A percentile compares a stretch with the other conserved stretches of the same genome.
Evolutionary conservation across 2,113 vertebrate genomes (phyloP).

Genomic region (Melospiza georgiana): DNA sequence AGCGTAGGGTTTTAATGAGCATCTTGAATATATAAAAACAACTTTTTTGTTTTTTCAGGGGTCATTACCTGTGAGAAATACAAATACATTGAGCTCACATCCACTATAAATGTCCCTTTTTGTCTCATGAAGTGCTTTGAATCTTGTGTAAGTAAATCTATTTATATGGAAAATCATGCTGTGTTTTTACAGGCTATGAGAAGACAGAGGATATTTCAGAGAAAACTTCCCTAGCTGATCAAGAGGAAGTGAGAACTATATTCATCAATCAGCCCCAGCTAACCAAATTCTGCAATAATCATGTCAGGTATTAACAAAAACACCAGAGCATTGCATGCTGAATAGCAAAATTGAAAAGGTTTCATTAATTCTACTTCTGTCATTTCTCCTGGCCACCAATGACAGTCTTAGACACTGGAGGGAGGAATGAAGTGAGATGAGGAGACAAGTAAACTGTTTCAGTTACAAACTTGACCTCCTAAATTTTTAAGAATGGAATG

Average conservation of each 20-base stretch:
- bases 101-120: background rate
- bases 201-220: conserved; percentile 93
- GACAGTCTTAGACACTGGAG: background rate
- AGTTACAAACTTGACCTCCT: background rate
- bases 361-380: background rate
- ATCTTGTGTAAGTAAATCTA: background rate
- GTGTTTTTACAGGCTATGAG: conserved; percentile 87
- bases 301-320: conserved; percentile 85
- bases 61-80: background rate
- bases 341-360: background rate
- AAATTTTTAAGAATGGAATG: background rate
- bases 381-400: background rate
- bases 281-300: conserved; percentile 95
- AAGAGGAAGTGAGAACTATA: conserved; percentile 91
- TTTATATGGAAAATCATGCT: background rate
- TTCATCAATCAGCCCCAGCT: conserved; percentile 95
- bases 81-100: background rate
- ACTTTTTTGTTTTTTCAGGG: background rate
- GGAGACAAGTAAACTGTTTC: background rate
- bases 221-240: conserved; percentile 94
- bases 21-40: background rate
- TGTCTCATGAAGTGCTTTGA: background rate
- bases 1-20: background rate
- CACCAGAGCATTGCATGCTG: background rate
- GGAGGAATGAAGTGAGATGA: background rate